phyloP scores from a whole-genome alignment of 2,888 invertebrate species.

The Leucophenga montana region DNA sequence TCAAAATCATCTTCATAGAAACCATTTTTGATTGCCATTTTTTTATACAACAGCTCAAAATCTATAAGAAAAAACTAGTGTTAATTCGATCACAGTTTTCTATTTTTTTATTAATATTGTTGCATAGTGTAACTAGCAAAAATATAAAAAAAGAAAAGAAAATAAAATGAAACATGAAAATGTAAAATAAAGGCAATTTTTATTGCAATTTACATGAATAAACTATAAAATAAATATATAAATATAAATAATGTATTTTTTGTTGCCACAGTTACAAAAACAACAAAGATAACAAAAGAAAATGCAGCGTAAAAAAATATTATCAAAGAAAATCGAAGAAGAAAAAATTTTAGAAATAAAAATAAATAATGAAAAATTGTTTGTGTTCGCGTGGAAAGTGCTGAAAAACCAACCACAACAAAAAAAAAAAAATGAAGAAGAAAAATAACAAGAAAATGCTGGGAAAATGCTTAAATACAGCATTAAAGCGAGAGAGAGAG shows the following conservation, averaged over 20 bases:
- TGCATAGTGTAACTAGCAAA: no score
- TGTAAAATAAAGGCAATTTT: constrained; percentile 64
- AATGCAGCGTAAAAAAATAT: constrained; percentile 51
- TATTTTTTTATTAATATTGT: no score
- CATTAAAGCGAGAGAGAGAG: not conserved
- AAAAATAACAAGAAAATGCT: constrained; percentile 63
- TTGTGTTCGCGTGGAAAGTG: constrained; percentile 42
- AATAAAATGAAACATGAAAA: constrained; percentile 45
- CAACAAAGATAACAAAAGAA: constrained; percentile 43
- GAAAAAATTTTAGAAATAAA: constrained; percentile 41
- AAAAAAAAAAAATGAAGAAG: constrained; percentile 38
- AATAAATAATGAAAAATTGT: constrained; percentile 66
- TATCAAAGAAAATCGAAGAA: constrained; percentile 38
- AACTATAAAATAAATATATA: constrained; percentile 70
- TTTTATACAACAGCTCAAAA: no score
- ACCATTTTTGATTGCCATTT: no score
- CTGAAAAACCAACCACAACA: constrained; percentile 13
- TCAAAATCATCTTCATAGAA: no score
- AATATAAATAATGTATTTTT: constrained; percentile 61
- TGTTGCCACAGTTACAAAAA: constrained; percentile 59
- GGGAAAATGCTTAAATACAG: constrained; percentile 46
- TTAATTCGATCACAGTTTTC: no score
- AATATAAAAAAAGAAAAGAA: constrained; percentile 34
- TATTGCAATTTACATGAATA: constrained; percentile 70
- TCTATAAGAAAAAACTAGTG: no score